These are phyloP conservation scores for Xenentodon cancila DNA, from an alignment of 2,797 vertebrate species.

Conservation along the genomic window DNA sequence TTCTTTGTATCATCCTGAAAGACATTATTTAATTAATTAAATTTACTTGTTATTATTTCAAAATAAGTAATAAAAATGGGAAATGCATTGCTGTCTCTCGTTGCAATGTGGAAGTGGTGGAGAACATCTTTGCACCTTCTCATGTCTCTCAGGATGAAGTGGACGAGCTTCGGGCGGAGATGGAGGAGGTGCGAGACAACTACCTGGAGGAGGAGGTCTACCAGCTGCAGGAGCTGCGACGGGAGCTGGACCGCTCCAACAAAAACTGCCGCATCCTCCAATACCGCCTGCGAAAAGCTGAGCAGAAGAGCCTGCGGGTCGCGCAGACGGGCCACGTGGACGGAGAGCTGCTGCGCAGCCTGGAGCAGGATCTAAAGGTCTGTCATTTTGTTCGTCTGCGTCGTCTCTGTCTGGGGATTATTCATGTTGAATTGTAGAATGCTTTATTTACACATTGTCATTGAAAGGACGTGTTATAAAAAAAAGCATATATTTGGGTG, in stretches of 20 bases:
- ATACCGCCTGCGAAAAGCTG: constrained; percentile 96
- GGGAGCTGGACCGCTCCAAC: constrained; percentile 96
- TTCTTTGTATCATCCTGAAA: neutral
- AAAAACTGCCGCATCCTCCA: constrained; percentile 99
- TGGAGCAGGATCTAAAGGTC: constrained; percentile 99
- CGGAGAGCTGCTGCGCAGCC: constrained; percentile 91
- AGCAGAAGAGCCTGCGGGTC: constrained; percentile 96
- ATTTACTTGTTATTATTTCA: neutral
- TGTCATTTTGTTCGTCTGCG: neutral
- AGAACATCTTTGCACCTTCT: neutral
- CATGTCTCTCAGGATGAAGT: constrained; percentile 89
- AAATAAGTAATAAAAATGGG: no score
- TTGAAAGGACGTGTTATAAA: no score
- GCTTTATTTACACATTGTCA: no score
- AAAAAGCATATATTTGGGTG: no score
- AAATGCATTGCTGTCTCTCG: no score
- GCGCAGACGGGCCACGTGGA: constrained; percentile 98
- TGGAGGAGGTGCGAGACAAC: constrained; percentile 98
- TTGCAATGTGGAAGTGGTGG: neutral
- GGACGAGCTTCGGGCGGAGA: constrained; percentile 97
- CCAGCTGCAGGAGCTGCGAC: constrained; percentile 96
- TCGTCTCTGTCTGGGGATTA: no score
- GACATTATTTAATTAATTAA: no score
- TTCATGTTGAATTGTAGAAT: no score
- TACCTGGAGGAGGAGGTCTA: constrained; percentile 99